Evolutionary conservation across 2,888 invertebrate species (phyloP).

Genomic region (Ommatoiulus sabulosus): DNA sequence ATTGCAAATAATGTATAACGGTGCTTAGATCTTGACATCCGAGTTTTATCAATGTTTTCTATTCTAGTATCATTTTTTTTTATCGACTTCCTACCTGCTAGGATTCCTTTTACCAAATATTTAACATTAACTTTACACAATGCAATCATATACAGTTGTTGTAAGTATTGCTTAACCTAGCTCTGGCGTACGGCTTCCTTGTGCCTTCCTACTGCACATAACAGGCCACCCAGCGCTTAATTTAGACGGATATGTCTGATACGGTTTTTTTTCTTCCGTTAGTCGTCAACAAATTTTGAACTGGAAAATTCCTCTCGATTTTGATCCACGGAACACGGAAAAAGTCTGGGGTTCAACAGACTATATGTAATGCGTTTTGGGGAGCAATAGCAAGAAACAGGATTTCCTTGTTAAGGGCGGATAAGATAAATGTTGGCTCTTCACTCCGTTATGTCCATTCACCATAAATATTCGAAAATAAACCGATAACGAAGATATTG

Average conservation of each 20-base stretch:
- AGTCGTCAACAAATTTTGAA: background rate
- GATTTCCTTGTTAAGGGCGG: too few relatives aligned
- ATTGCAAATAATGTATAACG: background rate
- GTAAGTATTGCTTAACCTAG: background rate
- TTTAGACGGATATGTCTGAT: background rate
- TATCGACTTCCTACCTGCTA: background rate
- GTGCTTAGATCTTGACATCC: background rate
- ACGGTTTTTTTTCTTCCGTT: background rate
- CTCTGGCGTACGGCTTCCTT: background rate
- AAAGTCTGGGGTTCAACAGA: background rate
- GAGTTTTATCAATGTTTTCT: too few relatives aligned
- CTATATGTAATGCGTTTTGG: background rate
- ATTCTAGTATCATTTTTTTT: background rate
- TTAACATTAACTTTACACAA: too few relatives aligned
- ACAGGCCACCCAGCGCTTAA: background rate
- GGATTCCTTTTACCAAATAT: background rate
- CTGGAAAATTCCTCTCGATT: slow-evolving; percentile 7
- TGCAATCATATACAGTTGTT: background rate
- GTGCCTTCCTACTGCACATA: background rate
- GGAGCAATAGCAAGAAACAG: background rate
- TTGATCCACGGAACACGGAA: background rate
- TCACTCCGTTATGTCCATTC: too few relatives aligned
- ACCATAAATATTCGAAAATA: too few relatives aligned
- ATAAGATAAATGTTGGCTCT: too few relatives aligned
- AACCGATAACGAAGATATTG: too few relatives aligned